phyloP scores from a whole-genome alignment of 2,888 invertebrate genomes.

The Agriopis aurantiaria region DNA sequence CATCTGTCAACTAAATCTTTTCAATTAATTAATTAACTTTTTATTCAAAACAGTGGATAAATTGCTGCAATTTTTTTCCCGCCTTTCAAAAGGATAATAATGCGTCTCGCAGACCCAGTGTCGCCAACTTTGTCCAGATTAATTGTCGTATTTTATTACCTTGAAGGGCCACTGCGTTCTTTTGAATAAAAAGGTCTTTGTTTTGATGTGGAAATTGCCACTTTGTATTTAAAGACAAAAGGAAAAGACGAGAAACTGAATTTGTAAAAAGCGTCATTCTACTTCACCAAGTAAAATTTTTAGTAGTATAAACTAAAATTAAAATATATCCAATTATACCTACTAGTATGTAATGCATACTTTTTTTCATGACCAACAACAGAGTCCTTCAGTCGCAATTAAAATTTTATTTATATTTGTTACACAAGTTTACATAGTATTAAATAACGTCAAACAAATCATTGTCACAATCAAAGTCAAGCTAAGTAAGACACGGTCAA shows the following conservation, averaged over 20 bases:
- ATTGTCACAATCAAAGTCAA: no score
- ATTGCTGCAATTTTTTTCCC: slow-evolving; percentile 52
- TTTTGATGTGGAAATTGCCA: slow-evolving; percentile 14
- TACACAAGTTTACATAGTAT: no score
- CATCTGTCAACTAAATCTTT: slow-evolving; percentile 25
- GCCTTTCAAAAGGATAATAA: slow-evolving; percentile 61
- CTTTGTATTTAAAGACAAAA: slow-evolving; percentile 1
- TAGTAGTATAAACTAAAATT: no score
- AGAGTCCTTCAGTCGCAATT: no score
- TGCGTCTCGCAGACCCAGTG: slow-evolving; percentile 52
- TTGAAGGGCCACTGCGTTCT: slow-evolving; percentile 49
- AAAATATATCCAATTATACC: no score
- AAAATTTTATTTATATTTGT: no score
- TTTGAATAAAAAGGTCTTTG: slow-evolving; percentile 40
- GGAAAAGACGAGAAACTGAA: background rate
- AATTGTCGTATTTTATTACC: slow-evolving; percentile 64
- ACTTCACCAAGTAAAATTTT: background rate
- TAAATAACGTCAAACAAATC: no score
- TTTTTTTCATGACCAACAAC: no score
- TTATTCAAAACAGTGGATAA: slow-evolving; percentile 52
- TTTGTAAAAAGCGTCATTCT: background rate
- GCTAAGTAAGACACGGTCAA: no score
- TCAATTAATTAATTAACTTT: slow-evolving; percentile 46
- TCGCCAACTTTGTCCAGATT: slow-evolving; percentile 63
- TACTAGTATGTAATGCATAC: no score